Base-by-base conservation (phyloP, 35 echinoderm and acorn worm species). In the Patiria miniata region DNA sequence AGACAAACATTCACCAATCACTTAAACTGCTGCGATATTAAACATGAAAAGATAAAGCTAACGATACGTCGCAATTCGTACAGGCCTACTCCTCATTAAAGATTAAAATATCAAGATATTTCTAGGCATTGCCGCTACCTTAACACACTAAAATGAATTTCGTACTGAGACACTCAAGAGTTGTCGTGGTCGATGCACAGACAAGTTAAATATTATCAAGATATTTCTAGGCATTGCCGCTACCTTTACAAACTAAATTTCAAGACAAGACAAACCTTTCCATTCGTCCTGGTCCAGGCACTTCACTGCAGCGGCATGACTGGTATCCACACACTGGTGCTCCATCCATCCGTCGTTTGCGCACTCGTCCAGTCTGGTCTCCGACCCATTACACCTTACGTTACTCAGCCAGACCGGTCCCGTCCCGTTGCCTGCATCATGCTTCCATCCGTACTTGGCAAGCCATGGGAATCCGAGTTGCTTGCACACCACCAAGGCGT, bases 401-500 rank as follows among this genome's bases (percentile, higher is more conserved):
- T 34, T 34, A 73, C 65, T 73, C 7, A 73, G 26, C 65, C 30
- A 73, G 19, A 34, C 65, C 65, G 18, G 26, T 23, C 34, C 29
- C 7, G 65, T 32, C 23, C 65, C 65, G 65, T 32, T 73, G 7
- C 26, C 23, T 73, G 65, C 65, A 32, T 73, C 7, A 73, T 32
- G 26, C 7, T 73, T 34, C 23, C 26, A 73, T 10, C 65, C 23
- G 26, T 34, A 12, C 26, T 10, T 9, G 19, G 65, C 65, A n/a
- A 73, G 26, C 65, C 65, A 73, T 10, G 7, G 7, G 65, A 32
- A 36, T 10, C 65, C 65, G 6, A 73, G 26, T 73, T 73, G 65
- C 34, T 34, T 73, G 34, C 65, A 73, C 26, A 73, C 65, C 26
- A 73, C 65, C 65, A 73, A 34, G 26, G 65, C 65, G 65, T 73